Percentiles rank a stretch among this genome's conserved stretches.
These are phyloP conservation scores for Stomatorhinus walkeri DNA, from an alignment of 2,797 vertebrate species.

Conservation along the genomic window DNA sequence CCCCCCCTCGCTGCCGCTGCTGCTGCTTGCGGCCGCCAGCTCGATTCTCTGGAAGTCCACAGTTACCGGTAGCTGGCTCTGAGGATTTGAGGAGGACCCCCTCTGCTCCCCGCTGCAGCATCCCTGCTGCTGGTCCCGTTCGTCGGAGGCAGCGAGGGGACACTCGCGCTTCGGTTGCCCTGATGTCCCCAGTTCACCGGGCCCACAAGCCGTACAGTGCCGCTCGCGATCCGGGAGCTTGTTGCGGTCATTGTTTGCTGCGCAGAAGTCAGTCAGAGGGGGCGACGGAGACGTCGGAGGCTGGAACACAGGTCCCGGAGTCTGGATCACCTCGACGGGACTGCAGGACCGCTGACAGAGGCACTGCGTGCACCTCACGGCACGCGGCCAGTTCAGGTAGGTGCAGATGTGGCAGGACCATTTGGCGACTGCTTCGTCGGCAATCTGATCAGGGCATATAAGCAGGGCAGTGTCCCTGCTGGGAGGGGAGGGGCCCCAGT, in stretches of 20 bases:
- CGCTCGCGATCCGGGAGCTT: constrained; percentile 79
- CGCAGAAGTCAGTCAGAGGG: constrained; percentile 78
- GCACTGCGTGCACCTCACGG: constrained; percentile 93
- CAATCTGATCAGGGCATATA: constrained; percentile 95
- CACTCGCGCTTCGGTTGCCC: constrained; percentile 53
- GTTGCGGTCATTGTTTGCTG: constrained; percentile 96
- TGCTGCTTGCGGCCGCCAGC: constrained; percentile 77
- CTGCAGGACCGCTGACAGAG: constrained; percentile 78
- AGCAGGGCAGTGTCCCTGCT: constrained; percentile 76
- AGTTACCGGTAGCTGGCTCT: constrained; percentile 75
- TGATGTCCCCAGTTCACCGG: constrained; percentile 67
- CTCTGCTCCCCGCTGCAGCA: constrained; percentile 75
- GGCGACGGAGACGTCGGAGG: constrained; percentile 41
- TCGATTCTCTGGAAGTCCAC: constrained; percentile 94
- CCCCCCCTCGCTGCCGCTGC: constrained; percentile 80
- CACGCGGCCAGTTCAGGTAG: constrained; percentile 95
- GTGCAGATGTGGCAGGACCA: constrained; percentile 99
- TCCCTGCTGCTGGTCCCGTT: constrained; percentile 66
- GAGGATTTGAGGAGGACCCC: constrained; percentile 72
- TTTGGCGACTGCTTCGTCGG: constrained; percentile 55
- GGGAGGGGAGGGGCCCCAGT: constrained; percentile 70
- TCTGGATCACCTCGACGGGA: constrained; percentile 83
- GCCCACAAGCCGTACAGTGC: constrained; percentile 82
- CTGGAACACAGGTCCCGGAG: constrained; percentile 76
- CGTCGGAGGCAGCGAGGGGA: constrained; percentile 76